Conservation (phyloP, 1,140 invertebrate genomes). For the Eumeta japonica region DNA sequence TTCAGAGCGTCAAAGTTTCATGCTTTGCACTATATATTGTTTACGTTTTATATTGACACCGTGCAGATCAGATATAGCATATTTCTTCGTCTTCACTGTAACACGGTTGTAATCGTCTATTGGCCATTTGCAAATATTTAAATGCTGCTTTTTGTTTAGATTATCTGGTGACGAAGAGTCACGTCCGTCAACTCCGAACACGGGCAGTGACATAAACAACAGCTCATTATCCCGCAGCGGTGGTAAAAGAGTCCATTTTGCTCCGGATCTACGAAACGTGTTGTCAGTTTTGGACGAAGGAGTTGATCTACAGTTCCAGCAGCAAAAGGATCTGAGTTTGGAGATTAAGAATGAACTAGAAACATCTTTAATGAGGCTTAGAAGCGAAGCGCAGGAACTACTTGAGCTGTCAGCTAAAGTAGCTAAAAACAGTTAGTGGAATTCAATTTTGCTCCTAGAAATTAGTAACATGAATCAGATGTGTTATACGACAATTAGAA, state of each 20-base stretch:
- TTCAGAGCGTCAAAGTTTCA: no score
- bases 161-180: conserved; percentile 18
- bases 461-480: no score
- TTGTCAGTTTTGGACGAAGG: conserved; percentile 62
- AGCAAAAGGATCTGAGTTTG: conserved; percentile 59
- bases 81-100: no score
- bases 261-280: conserved; percentile 66
- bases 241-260: conserved; percentile 68
- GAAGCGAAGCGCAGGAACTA: conserved; percentile 66
- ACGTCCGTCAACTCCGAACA: conserved; percentile 18
- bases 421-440: no score
- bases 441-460: no score
- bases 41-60: no score
- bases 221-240: conserved; percentile 32
- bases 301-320: conserved; percentile 30
- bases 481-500: no score
- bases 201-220: conserved; percentile 18
- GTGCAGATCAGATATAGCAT: no score
- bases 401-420: conserved; percentile 60
- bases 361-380: conserved; percentile 64
- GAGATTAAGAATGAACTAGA: conserved; percentile 63
- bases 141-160: conserved; percentile 11
- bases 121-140: no score
- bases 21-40: no score
- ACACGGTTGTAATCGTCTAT: no score